Base-by-base conservation (phyloP, 2,888 invertebrate genomes). In the Geotrupes spiniger region DNA sequence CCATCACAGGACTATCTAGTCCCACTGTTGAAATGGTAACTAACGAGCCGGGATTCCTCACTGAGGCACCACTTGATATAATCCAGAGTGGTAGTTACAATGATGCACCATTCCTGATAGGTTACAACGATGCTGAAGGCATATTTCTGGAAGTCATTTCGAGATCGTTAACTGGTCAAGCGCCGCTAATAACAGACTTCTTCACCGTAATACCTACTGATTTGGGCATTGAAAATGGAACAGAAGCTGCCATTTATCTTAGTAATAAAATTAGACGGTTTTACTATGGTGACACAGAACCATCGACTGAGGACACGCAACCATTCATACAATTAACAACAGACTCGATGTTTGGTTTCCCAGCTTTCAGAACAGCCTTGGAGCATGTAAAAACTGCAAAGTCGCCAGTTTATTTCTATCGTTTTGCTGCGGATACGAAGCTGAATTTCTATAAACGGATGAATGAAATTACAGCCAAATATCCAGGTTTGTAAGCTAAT, bases 121-220 rank as follows among this genome's bases (percentile, higher is more conserved):
- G 58, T 11, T 58, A 58, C 31, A 56, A 49, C 27, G 49, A 51
- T 16, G 53, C 48, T 8, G 58, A 58, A 17, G 43, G 51, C 2
- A 44, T 58, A 6, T 39, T 49, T 8, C 45, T 47, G 12, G 40
- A 51, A 28, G 39, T 40, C 1, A 9, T 44, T 10, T 14, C 11
- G 11, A 28, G 40, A 26, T 12, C 43, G 1, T 40, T 38, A 11
- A 42, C 42, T 4, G 53, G 51, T 8, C 11, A 47, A 37, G 38
- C 44, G 2, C 41, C 36, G 9, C 8, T 33, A 15, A 12, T 14
- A 15, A 15, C 12, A 1, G 44, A 55, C 37, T 37, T 57, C 9
- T 33, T 44, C 11, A 4, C n/a, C 4, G 29, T 48, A 10, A 45
- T 57, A 6, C 58, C 56, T 3, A 17, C 31, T n/a, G 58, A 58